Evolutionary conservation across 2,888 invertebrate species (phyloP), one percentile per base, ranked within the genome.

Genomic region (Leptarthrus brevirostris): DNA sequence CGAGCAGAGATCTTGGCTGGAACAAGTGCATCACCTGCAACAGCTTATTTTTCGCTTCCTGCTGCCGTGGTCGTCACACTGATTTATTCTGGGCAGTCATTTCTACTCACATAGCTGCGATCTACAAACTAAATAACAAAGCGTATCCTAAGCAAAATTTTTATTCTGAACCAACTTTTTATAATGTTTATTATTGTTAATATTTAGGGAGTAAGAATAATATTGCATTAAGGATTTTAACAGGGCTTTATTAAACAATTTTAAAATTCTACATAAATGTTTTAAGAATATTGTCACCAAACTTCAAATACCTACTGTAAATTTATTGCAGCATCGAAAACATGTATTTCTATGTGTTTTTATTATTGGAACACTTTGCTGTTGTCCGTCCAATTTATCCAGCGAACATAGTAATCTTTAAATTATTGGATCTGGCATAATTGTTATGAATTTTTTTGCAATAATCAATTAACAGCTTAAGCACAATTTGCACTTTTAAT

Each of bases 1-100:
- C 85, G 89, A 1, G 89, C 88, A 12, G 87, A 89, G 78, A 89
- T 89, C 78, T 84, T 89, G 20, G 86, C 89, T 0, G 89, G 89
- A 54, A 83, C 83, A 18, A 30, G 52, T 20, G 34, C 69, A 18
- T 26, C 56, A 2, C 52, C n/a, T 5, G 18, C 12, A 40, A n/a
- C 10, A 14, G 22, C 20, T 20, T 70, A 16, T 70, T 8, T 12
- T 12, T 70, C 30, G 26, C 14, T 36, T 34, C 34, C 20, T 18
- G 16, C 30, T 14, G n/a, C 52, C 16, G 4, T 52, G 2, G 52
- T 20, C 10, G 44, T 47, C 5, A 14, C 34, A 16, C 16, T 70
- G 3, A 52, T 20, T 30, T 16, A 52, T 20, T 18, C 3, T 34
- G 69, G 69, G 20, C 18, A 34, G 12, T 30, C 49, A 18, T 4